Conservation (phyloP, 2,113 vertebrate genomes). For the Geococcyx californianus region DNA sequence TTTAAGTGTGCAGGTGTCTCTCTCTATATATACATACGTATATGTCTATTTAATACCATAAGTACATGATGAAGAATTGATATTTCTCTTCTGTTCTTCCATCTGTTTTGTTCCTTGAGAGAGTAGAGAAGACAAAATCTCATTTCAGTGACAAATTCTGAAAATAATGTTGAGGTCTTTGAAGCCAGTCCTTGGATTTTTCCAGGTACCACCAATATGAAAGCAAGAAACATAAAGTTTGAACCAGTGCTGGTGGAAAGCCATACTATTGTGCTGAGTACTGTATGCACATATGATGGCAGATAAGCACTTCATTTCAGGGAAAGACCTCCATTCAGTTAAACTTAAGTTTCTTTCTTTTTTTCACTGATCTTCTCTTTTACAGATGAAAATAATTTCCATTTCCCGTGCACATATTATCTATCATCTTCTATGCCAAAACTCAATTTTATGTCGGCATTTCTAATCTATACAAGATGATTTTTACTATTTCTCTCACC, state of each 20-base stretch:
- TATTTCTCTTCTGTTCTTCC: conserved; percentile 17
- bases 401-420: neutral
- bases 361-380: neutral
- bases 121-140: neutral
- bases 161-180: neutral
- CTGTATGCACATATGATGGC: accelerated
- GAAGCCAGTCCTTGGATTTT: neutral
- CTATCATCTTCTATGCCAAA: neutral
- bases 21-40: neutral
- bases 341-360: neutral
- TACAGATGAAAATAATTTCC: neutral
- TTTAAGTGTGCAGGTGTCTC: neutral
- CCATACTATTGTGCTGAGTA: neutral
- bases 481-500: neutral
- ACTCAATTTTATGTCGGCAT: neutral
- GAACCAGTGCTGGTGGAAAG: neutral
- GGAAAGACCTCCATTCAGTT: neutral
- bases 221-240: neutral
- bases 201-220: neutral
- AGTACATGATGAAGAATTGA: neutral
- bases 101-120: neutral
- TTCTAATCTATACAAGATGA: neutral
- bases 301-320: neutral
- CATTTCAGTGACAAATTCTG: neutral
- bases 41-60: neutral